Evolutionary conservation across 37 sponge, comb jelly and placozoan genomes (phyloP).

Genomic region (Aplysina aerophoba): DNA sequence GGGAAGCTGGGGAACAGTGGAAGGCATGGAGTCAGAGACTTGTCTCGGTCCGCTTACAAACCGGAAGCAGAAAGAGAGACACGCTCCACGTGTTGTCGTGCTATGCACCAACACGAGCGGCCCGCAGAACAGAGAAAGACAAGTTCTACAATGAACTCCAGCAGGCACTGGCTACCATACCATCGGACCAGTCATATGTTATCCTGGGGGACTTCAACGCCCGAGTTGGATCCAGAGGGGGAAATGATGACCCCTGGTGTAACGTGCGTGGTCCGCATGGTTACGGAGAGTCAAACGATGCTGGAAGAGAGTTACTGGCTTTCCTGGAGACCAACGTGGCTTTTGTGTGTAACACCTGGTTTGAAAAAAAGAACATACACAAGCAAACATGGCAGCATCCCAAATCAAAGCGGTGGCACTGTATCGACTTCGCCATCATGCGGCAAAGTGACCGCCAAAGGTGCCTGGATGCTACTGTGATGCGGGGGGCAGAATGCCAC

Average conservation of each 20-base stretch:
- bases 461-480: slow-evolving; percentile 38
- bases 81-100: neutral
- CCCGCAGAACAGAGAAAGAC: neutral
- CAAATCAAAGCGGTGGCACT: neutral
- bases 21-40: slow-evolving; percentile 17
- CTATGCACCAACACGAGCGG: slow-evolving; percentile 19
- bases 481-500: slow-evolving; percentile 39
- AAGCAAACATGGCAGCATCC: slow-evolving; percentile 42
- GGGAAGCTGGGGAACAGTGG: slow-evolving; percentile 16
- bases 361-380: slow-evolving; percentile 47
- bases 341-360: slow-evolving; percentile 52
- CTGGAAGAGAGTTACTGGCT: slow-evolving; percentile 33
- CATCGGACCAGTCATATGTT: slow-evolving; percentile 17
- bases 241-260: slow-evolving; percentile 17
- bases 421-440: slow-evolving; percentile 44
- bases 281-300: too few relatives aligned
- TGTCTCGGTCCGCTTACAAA: neutral
- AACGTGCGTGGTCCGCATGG: slow-evolving; percentile 32
- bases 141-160: slow-evolving; percentile 21
- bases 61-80: neutral
- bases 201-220: slow-evolving; percentile 45
- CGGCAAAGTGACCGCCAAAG: slow-evolving; percentile 19
- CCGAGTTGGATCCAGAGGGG: too few relatives aligned
- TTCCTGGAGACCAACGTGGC: slow-evolving; percentile 30
- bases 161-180: slow-evolving; percentile 25